phyloP scores from a whole-genome alignment of 2,113 vertebrate genomes.

The Anolis sagrei region DNA sequence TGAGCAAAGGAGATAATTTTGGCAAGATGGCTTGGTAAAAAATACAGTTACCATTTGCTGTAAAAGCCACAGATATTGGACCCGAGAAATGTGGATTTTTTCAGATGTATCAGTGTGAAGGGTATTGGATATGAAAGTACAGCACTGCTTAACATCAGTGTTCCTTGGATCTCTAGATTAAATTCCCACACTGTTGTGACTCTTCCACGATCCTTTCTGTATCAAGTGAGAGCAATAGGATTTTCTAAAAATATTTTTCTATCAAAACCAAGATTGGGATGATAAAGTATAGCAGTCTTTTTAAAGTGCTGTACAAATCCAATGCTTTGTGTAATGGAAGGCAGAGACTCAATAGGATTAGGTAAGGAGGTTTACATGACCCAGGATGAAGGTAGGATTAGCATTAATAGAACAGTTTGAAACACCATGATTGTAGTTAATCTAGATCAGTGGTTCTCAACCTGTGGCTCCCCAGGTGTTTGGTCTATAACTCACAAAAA shows the following conservation, averaged over 20 bases:
- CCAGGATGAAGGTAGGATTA: neutral
- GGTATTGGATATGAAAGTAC: neutral
- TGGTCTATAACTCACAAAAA: no score
- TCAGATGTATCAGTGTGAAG: neutral
- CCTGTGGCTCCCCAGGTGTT: no score
- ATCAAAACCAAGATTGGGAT: neutral
- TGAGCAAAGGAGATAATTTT: no score
- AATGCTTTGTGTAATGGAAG: neutral
- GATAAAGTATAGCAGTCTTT: neutral
- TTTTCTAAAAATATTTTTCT: neutral
- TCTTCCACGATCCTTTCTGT: neutral
- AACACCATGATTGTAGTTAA: neutral
- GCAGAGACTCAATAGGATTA: neutral
- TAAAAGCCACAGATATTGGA: neutral
- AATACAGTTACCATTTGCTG: neutral
- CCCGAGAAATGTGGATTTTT: neutral
- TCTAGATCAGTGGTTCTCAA: neutral
- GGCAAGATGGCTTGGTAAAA: neutral
- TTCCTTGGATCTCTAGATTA: neutral
- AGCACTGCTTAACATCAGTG: neutral
- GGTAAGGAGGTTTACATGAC: neutral
- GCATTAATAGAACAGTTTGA: neutral
- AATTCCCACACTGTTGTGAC: neutral
- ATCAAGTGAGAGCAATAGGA: neutral
- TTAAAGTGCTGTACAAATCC: neutral